Conservation (phyloP, 2,888 invertebrate species). For the Anagyrus pseudococci region DNA sequence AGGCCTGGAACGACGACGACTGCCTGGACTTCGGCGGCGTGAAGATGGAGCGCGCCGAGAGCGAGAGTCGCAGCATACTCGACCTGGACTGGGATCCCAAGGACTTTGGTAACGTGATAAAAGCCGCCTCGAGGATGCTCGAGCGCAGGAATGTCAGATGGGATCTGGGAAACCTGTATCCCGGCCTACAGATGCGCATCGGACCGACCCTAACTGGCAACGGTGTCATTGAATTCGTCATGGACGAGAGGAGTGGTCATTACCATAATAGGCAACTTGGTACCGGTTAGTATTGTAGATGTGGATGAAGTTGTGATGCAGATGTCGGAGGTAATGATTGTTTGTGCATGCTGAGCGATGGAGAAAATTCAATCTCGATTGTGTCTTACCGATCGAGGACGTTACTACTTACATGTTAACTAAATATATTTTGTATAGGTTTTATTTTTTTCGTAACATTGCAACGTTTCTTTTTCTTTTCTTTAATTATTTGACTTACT, state of each 20-base stretch:
- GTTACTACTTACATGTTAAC: too few species aligned
- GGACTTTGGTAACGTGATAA: slow-evolving; percentile 70
- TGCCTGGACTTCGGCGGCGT: slow-evolving; percentile 72
- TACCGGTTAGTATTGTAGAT: slow-evolving; percentile 70
- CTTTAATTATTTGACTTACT: too few species aligned
- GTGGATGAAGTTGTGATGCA: too few species aligned
- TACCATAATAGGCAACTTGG: slow-evolving; percentile 67
- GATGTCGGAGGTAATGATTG: too few species aligned
- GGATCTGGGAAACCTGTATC: slow-evolving; percentile 77
- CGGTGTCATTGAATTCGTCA: slow-evolving; percentile 77
- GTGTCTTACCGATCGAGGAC: too few species aligned
- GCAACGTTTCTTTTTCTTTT: too few species aligned
- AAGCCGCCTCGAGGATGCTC: slow-evolving; percentile 62
- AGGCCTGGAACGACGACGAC: slow-evolving; percentile 71
- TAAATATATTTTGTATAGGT: too few species aligned
- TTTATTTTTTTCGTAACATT: too few species aligned
- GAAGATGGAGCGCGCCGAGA: slow-evolving; percentile 69
- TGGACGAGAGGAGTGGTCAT: slow-evolving; percentile 67
- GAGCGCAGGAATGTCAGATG: slow-evolving; percentile 76
- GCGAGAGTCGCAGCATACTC: slow-evolving; percentile 71
- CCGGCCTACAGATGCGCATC: slow-evolving; percentile 77
- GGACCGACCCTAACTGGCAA: slow-evolving; percentile 75
- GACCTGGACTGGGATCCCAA: slow-evolving; percentile 77
- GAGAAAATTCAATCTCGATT: too few species aligned
- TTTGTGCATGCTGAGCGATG: too few species aligned